phyloP scores from a whole-genome alignment of 1,140 invertebrate species.

The Heterodera schachtii region DNA sequence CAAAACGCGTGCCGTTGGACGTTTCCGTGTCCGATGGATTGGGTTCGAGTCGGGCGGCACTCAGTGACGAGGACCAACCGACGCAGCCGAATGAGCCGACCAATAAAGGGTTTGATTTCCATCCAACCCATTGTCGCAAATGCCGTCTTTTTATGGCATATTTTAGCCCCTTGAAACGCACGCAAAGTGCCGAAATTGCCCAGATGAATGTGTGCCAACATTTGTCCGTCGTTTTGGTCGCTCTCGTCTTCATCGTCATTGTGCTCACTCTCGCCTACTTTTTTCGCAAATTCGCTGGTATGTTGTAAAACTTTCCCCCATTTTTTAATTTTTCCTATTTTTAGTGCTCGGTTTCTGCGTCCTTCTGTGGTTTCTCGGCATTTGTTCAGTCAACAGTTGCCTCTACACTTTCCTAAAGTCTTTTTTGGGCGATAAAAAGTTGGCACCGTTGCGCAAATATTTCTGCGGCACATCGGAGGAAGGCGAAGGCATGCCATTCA shows the following conservation, averaged over 20 bases:
- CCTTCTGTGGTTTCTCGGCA: constrained; percentile 53
- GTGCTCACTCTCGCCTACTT: constrained; percentile 57
- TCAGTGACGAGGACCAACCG: neutral
- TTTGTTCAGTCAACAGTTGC: constrained; percentile 46
- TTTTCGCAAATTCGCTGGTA: constrained; percentile 56
- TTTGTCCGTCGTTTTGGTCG: constrained; percentile 35
- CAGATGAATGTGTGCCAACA: constrained; percentile 36
- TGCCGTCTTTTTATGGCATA: neutral
- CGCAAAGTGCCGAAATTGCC: constrained; percentile 4
- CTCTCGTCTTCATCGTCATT: constrained; percentile 49
- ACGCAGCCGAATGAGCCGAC: too few species aligned
- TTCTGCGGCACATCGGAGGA: neutral
- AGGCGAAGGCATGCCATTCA: neutral
- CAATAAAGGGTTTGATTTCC: too few species aligned
- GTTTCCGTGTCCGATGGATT: neutral
- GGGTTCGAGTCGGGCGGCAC: neutral
- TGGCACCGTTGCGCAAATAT: constrained; percentile 24
- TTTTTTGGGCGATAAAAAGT: constrained; percentile 30
- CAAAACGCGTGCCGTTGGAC: neutral
- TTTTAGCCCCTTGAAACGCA: constrained; percentile 1
- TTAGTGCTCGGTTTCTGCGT: constrained; percentile 58
- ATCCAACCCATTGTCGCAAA: neutral
- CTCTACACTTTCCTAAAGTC: constrained; percentile 43
- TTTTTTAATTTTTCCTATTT: constrained; percentile 37
- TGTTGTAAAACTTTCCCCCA: neutral